These are phyloP conservation scores for Mastigias papua DNA, from an alignment of 30 jellyfish, hydroid and myxozoan species.

Conservation along the genomic window DNA sequence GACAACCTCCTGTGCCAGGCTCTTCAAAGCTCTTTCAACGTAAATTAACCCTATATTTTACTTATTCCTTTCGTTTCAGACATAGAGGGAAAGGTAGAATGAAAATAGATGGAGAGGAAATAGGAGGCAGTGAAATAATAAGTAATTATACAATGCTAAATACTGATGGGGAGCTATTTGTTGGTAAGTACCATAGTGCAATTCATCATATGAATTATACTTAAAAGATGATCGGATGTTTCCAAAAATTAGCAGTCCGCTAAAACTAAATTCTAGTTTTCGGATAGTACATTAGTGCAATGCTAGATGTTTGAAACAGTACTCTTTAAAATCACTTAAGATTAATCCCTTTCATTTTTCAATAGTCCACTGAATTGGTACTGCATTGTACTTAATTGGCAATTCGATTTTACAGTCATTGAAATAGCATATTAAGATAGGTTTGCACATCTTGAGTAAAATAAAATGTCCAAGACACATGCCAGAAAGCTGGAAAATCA, in stretches of 20 bases:
- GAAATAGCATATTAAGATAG: too few relatives aligned
- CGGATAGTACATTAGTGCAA: background rate
- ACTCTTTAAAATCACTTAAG: too few relatives aligned
- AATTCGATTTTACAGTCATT: too few relatives aligned
- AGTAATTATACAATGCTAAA: constrained; percentile 50
- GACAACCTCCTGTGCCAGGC: too few relatives aligned
- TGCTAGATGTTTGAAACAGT: too few relatives aligned
- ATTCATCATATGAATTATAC: background rate
- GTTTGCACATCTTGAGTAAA: too few relatives aligned
- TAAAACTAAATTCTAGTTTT: background rate
- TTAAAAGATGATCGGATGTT: background rate
- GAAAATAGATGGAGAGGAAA: constrained; percentile 25
- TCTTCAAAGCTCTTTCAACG: too few relatives aligned
- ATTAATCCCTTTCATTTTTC: too few relatives aligned
- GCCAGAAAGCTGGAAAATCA: too few relatives aligned
- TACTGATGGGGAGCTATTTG: constrained; percentile 50
- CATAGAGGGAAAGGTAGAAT: constrained; percentile 29
- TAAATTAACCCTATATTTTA: background rate
- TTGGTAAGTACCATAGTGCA: constrained; percentile 34
- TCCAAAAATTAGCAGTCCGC: background rate
- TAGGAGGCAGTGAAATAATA: background rate
- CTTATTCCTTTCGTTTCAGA: constrained; percentile 6
- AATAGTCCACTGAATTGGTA: too few relatives aligned
- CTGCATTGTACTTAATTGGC: too few relatives aligned
- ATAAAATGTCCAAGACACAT: too few relatives aligned